A percentile compares a stretch with the other conserved stretches of the same genome.
Conservation (phyloP, 2,797 vertebrate species). For the Prionace glauca region DNA sequence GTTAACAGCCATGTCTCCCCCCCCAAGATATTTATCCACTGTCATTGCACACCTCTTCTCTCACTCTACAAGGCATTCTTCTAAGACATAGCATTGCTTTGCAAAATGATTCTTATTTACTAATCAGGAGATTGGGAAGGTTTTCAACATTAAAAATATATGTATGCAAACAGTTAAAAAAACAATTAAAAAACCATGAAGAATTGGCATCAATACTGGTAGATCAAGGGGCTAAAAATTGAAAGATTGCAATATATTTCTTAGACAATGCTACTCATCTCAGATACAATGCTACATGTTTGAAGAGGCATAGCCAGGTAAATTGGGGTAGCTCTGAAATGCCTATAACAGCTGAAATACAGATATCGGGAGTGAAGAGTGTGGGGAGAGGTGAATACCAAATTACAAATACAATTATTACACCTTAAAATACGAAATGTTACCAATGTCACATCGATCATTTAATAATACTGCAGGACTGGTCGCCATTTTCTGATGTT, state of each 20-base stretch:
- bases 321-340: constrained; percentile 13
- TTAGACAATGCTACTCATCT: background rate
- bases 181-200: background rate
- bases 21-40: background rate
- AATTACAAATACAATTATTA: constrained; percentile 92
- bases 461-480: constrained; percentile 88
- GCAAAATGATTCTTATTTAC: constrained; percentile 4
- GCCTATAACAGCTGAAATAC: constrained; percentile 71
- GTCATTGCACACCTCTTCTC: background rate
- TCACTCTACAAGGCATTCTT: background rate
- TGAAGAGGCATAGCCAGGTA: constrained; percentile 25
- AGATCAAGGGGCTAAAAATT: constrained; percentile 22
- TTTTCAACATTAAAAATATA: constrained; percentile 23
- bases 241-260: constrained; percentile 11
- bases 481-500: constrained; percentile 59
- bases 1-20: background rate
- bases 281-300: constrained; percentile 33
- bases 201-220: constrained; percentile 26
- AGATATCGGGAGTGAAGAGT: constrained; percentile 63
- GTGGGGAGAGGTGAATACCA: constrained; percentile 59
- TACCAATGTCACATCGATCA: constrained; percentile 73
- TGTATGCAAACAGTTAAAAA: background rate
- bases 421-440: constrained; percentile 78
- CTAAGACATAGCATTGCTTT: constrained; percentile 29
- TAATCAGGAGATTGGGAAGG: background rate